Evolutionary conservation across 1,140 invertebrate species (phyloP), one percentile per base, ranked within the genome.

Genomic region (Monochamus saltuarius): DNA sequence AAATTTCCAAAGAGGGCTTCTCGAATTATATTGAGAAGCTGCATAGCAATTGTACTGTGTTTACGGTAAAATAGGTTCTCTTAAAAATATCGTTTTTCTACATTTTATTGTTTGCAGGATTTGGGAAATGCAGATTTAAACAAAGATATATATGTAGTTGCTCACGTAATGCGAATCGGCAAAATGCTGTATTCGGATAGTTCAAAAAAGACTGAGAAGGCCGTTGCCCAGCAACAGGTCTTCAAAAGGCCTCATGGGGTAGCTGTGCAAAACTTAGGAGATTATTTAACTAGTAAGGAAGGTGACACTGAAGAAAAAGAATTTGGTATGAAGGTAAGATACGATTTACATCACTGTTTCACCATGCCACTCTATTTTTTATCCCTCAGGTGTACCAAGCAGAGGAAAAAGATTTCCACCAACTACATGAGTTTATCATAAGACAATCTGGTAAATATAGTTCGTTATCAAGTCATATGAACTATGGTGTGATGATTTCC

Each of bases 371-470:
- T 13, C 1, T 42, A 42, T 42, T 11, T 46, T 46, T 16, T 46
- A 17, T 36, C n/a, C 51, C 80, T 70, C 65, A 90, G 84, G 85
- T 94, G 0, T 92, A 87, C 67, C 89, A 91, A 79, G 87, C 87
- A 37, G 92, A 94, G 73, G 94, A 97, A 72, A 94, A 93, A 77
- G 93, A 97, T 70, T 95, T 93, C 66, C 87, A 91, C 74, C 88
- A 93, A 68, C 75, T 95, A 51, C 93, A 94, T 76, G 93, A 97
- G 68, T 85, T 92, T 68, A 84, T 96, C 8, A 93, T 95, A 60
- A 85, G 92, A 78, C 86, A 92, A 73, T 87, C 80, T 13, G 88
- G 85, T 65, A 95, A 94, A 76, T 94, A 87, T 69, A 93, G 86
- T 59, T 87, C 88, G 19, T 68, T 92, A 47, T 87, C 89, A 0